Conservation (phyloP, 2,888 invertebrate species). For the Sarcophaga carnaria region DNA sequence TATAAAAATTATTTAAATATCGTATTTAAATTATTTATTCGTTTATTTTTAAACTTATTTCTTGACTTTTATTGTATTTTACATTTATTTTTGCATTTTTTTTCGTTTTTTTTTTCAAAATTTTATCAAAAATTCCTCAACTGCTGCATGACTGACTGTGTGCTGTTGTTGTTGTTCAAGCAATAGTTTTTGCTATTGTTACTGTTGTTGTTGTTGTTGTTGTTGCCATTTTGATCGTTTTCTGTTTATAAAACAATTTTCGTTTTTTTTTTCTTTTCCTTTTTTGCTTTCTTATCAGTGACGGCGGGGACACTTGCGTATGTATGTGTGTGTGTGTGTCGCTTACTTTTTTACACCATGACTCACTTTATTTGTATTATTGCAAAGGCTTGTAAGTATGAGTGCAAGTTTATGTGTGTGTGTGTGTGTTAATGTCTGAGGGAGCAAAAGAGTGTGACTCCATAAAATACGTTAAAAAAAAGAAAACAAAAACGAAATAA, state of each 20-base stretch:
- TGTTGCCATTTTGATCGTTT: slow-evolving; percentile 22
- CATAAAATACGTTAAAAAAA: not conserved
- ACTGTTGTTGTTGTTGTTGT: not conserved
- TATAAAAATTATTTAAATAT: no score
- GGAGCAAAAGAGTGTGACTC: not conserved
- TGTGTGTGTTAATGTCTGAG: not conserved
- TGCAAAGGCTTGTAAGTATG: not conserved
- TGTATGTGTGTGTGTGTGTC: not conserved
- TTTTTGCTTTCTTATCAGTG: slow-evolving; percentile 30
- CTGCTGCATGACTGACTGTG: not conserved
- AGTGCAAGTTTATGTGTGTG: not conserved
- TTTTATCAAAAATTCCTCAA: slow-evolving; percentile 16
- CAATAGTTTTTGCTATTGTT: not conserved
- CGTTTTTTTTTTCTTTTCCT: not conserved
- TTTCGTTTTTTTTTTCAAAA: not conserved
- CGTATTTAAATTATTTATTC: no score
- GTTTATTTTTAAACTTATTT: not conserved
- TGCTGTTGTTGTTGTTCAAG: not conserved
- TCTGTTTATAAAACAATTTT: slow-evolving; percentile 11
- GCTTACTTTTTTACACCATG: slow-evolving; percentile 1
- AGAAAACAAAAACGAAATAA: not conserved
- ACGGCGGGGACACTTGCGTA: slow-evolving; percentile 20
- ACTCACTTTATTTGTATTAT: slow-evolving; percentile 9
- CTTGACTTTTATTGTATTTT: not conserved
- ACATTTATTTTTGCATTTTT: no score